These are phyloP conservation scores for Podilymbus podiceps DNA, from an alignment of 2,113 vertebrate genomes.

Conservation along the genomic window DNA sequence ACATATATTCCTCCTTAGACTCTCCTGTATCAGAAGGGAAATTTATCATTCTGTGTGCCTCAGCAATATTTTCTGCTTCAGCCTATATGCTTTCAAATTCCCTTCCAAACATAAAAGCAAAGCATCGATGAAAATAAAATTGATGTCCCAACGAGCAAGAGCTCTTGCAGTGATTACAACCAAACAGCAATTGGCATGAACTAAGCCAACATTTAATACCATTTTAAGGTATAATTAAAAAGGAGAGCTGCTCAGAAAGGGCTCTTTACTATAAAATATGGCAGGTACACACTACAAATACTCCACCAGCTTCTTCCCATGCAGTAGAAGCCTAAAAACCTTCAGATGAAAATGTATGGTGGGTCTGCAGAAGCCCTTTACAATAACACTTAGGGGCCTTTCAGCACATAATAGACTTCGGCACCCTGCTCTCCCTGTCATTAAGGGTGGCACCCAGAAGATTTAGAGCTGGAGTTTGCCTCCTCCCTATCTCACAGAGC, in stretches of 20 bases:
- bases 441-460: conserved; percentile 41
- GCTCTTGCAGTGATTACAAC: conserved; percentile 61
- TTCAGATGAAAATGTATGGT: conserved; percentile 56
- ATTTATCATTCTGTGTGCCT: conserved; percentile 43
- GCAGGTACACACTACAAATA: conserved; percentile 33
- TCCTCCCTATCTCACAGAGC: not conserved
- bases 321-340: conserved; percentile 35
- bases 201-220: conserved; percentile 50
- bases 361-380: conserved; percentile 40
- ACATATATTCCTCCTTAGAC: conserved; percentile 29
- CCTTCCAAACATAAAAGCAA: conserved; percentile 65
- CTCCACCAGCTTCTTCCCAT: not conserved
- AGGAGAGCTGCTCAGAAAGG: conserved; percentile 54
- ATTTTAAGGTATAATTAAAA: conserved; percentile 69
- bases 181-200: conserved; percentile 60
- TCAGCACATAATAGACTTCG: conserved; percentile 45
- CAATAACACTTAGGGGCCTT: conserved; percentile 54
- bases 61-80: conserved; percentile 61
- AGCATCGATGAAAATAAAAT: conserved; percentile 64
- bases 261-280: conserved; percentile 51
- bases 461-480: conserved; percentile 34
- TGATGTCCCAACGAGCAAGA: conserved; percentile 48
- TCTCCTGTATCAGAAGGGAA: conserved; percentile 41
- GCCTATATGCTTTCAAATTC: conserved; percentile 56
- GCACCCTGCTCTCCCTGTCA: conserved; percentile 19